Percentiles rank a stretch among this genome's conserved stretches.
Evolutionary conservation across 2,797 vertebrate species (phyloP).

Genomic region (Spheniscus humboldti): DNA sequence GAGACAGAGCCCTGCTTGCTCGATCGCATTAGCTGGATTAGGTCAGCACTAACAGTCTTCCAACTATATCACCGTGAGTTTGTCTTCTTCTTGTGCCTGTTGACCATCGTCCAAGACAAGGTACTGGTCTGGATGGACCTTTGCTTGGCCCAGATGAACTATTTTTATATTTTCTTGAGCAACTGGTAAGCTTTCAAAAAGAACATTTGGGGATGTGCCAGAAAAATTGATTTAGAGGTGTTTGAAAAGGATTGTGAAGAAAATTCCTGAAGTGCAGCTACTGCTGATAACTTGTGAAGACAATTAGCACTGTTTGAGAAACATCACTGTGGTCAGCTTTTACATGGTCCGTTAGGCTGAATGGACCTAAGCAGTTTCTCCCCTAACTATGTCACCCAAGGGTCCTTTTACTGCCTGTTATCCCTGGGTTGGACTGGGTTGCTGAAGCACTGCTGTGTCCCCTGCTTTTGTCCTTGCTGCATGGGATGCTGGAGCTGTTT

Average conservation of each 20-base stretch:
- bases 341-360: rapidly evolving
- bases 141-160: not conserved
- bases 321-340: not conserved
- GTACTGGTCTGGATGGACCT: not conserved
- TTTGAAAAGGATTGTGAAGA: not conserved
- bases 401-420: not conserved
- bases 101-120: not conserved
- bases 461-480: not conserved
- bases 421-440: not conserved
- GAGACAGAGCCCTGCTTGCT: conserved; percentile 51
- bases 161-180: not conserved
- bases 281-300: not conserved
- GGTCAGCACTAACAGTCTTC: not conserved
- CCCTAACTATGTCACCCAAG: not conserved
- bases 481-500: not conserved
- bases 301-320: not conserved
- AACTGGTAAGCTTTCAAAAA: not conserved
- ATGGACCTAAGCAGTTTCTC: not conserved
- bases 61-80: not conserved
- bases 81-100: not conserved
- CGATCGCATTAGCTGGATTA: not conserved
- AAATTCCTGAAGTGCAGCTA: not conserved
- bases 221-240: not conserved
- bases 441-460: not conserved
- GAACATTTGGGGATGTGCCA: not conserved